Base-by-base conservation (phyloP, 1,140 invertebrate genomes). In the Zophobas morio region DNA sequence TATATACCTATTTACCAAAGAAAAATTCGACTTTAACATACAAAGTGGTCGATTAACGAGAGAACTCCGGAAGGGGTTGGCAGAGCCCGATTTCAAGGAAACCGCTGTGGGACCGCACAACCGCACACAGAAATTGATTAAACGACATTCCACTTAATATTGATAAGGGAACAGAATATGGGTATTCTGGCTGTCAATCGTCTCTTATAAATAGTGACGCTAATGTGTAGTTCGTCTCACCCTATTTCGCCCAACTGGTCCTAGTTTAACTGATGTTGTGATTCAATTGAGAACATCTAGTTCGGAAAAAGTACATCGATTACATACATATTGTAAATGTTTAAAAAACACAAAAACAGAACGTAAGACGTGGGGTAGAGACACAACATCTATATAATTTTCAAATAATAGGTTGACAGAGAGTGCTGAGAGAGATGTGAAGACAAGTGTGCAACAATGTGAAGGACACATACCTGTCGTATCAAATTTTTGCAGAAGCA, bases 111-210 rank as follows among this genome's bases (percentile, higher is more conserved):
- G 3, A 60, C 35, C 56, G n/a, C 56, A 39, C 5, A 60, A 60
- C 56, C 56, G 35, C 56, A 60, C 35, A 60, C 56, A 36, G 35
- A 60, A 60, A 60, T 60, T 60, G 56, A 60, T 60, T 60, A 60
- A 60, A n/a, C 56, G 56, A 60, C 36, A 60, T 60, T 60, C 56
- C 56, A 39, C 20, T 60, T 60, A 60, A 35, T 60, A 36, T 60
- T 60, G 56, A 60, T 60, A 60, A 39, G 36, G 56, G 5, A 60
- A 60, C 36, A 60, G 36, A 60, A 60, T 54, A 54, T 33, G 20
- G 53, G 53, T 34, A 54, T 54, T 20, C 35, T 54, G 6, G 53
- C 53, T 54, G 49, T 33, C 54, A n/a, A 8, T 60, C 56, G 36
- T 60, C 42, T 4, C 56, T 60, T 60, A 54, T 54, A 54, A 54